Evolutionary conservation across 2,113 vertebrate genomes (phyloP).

Genomic region (Pachyramphus minor): DNA sequence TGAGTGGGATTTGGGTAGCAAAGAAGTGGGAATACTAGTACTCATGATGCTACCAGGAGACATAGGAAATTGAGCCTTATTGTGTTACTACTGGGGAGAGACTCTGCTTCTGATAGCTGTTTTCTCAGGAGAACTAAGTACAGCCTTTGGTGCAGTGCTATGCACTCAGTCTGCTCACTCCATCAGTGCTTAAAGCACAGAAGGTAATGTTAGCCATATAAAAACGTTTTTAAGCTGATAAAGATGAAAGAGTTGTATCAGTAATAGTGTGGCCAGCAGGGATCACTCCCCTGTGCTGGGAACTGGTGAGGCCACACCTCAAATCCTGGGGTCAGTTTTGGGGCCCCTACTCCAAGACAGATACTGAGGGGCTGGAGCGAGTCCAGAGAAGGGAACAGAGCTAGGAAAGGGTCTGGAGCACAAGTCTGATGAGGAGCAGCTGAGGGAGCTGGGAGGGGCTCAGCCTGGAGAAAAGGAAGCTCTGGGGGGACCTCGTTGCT

Average conservation of each 20-base stretch:
- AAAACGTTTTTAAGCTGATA: not conserved
- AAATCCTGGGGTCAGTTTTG: not conserved
- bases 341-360: not conserved
- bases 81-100: not conserved
- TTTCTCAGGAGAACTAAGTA: not conserved
- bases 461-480: not conserved
- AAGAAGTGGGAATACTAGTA: not conserved
- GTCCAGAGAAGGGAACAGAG: not conserved
- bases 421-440: not conserved
- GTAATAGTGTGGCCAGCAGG: not conserved
- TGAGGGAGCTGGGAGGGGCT: not conserved
- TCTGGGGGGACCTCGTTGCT: accelerated
- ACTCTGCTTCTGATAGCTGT: not conserved
- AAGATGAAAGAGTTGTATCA: not conserved
- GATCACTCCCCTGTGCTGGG: not conserved
- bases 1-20: not conserved
- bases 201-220: not conserved
- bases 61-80: not conserved
- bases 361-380: not conserved
- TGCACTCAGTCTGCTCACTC: not conserved
- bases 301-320: not conserved
- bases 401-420: not conserved
- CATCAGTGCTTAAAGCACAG: not conserved
- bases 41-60: not conserved
- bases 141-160: not conserved